phyloP scores from a whole-genome alignment of 2,797 vertebrate genomes.

The Helarctos malayanus region DNA sequence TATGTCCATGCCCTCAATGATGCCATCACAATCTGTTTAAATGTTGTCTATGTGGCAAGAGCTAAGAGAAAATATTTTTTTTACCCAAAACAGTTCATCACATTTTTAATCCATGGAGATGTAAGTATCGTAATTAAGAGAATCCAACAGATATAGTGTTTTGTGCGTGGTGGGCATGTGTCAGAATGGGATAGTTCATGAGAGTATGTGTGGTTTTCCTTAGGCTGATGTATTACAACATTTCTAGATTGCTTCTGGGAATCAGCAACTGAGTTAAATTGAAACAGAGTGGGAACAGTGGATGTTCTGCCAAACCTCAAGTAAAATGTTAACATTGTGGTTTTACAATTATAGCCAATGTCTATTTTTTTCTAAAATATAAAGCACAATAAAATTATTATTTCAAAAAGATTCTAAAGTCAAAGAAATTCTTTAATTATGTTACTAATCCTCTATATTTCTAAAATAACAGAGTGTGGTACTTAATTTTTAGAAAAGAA shows the following conservation, averaged over 20 bases:
- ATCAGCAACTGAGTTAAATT: not conserved
- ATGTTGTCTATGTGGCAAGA: not conserved
- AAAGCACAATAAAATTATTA: not conserved
- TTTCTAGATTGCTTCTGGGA: not conserved
- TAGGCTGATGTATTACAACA: not conserved
- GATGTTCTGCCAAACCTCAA: not conserved
- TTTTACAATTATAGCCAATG: constrained; percentile 12
- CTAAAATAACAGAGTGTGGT: not conserved
- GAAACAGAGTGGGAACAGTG: not conserved
- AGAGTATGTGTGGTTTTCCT: not conserved
- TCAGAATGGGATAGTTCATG: not conserved
- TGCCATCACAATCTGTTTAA: not conserved
- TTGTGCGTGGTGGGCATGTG: not conserved
- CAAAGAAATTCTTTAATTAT: not conserved
- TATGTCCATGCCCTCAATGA: not conserved
- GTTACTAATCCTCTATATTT: not conserved
- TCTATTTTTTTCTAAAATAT: constrained; percentile 16
- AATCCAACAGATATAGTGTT: not conserved
- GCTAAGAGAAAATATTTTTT: not conserved
- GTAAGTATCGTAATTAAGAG: not conserved
- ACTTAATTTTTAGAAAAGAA: not conserved
- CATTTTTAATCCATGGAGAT: not conserved
- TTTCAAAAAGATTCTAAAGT: not conserved
- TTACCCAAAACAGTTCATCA: not conserved
- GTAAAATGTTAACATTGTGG: not conserved